Conservation (phyloP, 2,797 vertebrate species). For the Limosa lapponica region DNA sequence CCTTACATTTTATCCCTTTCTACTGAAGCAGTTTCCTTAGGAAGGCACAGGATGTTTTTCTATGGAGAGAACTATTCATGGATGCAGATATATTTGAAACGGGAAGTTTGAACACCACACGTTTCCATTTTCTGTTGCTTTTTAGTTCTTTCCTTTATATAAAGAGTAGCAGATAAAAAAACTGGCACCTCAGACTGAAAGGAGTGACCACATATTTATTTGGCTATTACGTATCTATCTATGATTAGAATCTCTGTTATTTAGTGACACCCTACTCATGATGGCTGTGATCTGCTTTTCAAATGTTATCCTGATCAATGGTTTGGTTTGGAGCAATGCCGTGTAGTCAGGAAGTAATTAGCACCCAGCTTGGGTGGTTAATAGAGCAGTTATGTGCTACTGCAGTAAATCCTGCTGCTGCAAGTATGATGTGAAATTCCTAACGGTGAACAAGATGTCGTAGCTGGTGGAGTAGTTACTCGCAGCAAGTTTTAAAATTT, state of each 20-base stretch:
- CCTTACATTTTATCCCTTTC: constrained; percentile 12
- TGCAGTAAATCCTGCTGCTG: not conserved
- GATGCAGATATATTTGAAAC: not conserved
- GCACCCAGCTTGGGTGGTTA: not conserved
- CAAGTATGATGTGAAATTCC: not conserved
- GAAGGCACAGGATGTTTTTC: constrained; percentile 43
- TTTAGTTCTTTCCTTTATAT: not conserved
- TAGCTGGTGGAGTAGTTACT: not conserved
- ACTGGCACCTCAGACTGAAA: not conserved
- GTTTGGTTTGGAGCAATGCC: not conserved
- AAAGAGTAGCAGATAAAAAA: not conserved
- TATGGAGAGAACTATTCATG: not conserved
- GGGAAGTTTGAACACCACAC: not conserved
- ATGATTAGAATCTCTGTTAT: not conserved
- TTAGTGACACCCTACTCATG: not conserved
- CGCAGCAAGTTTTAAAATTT: not conserved
- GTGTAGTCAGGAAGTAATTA: not conserved
- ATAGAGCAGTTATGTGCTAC: not conserved
- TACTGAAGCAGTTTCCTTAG: constrained; percentile 4
- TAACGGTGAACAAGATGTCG: rapidly evolving
- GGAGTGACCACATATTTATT: not conserved
- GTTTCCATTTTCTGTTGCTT: not conserved
- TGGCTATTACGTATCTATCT: not conserved
- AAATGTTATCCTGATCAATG: not conserved
- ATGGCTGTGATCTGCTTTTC: not conserved